phyloP scores from a whole-genome alignment of 2,113 vertebrate genomes.

The Naja naja region DNA sequence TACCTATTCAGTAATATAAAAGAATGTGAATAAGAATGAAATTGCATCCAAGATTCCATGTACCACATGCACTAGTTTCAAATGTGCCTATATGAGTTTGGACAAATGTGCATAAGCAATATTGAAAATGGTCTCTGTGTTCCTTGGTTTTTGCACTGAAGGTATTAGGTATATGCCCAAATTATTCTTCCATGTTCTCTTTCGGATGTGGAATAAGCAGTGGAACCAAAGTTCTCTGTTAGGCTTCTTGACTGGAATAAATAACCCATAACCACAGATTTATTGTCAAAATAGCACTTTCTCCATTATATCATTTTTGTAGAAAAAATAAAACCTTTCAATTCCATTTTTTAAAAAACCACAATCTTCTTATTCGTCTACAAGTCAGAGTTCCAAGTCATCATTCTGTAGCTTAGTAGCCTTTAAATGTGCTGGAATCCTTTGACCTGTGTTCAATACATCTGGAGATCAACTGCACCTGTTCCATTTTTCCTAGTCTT shows the following conservation, averaged over 20 bases:
- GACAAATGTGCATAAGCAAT: not conserved
- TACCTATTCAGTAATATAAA: not conserved
- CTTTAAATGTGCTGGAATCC: not conserved
- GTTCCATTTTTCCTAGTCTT: not conserved
- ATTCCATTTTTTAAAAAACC: not conserved
- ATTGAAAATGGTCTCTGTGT: not conserved
- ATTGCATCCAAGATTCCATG: not conserved
- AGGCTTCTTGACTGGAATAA: not conserved
- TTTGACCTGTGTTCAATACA: not conserved
- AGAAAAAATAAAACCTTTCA: not conserved
- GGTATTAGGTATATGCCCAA: not conserved
- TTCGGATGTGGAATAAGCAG: not conserved
- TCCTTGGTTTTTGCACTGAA: not conserved
- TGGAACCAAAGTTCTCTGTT: not conserved
- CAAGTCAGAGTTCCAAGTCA: not conserved
- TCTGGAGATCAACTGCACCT: not conserved
- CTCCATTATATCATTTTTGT: not conserved
- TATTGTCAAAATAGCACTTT: not conserved
- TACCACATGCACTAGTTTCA: not conserved
- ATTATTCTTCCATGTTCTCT: not conserved
- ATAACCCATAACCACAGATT: not conserved
- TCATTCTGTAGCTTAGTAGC: not conserved
- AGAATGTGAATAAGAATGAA: not conserved
- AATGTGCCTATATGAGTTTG: not conserved
- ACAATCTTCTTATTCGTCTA: not conserved